Conservation (phyloP, 2,888 invertebrate species). For the Morpho helenor region DNA sequence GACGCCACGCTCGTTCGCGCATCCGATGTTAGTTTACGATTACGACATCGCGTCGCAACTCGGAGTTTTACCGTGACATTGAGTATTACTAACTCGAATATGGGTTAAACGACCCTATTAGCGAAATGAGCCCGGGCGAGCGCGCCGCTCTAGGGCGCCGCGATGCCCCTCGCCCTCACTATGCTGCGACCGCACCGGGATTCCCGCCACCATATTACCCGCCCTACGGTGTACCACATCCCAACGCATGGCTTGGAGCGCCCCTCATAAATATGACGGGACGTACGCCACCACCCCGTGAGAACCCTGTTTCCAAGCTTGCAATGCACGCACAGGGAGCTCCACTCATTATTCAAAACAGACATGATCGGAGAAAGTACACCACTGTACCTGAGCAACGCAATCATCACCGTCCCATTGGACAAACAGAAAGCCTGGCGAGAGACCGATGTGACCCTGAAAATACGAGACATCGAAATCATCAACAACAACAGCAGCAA, state of each 20-base stretch:
- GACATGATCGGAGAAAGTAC: slow-evolving; percentile 77
- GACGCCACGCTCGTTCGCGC: slow-evolving; percentile 57
- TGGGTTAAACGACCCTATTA: slow-evolving; percentile 84
- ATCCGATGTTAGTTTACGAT: slow-evolving; percentile 74
- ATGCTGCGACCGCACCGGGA: slow-evolving; percentile 70
- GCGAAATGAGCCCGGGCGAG: slow-evolving; percentile 76
- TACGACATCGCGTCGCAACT: slow-evolving; percentile 69
- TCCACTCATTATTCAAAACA: slow-evolving; percentile 87
- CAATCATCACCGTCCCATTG: slow-evolving; percentile 50
- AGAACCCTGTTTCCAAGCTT: slow-evolving; percentile 83
- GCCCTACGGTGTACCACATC: slow-evolving; percentile 75
- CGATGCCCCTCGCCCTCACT: slow-evolving; percentile 76
- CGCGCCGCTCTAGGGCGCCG: slow-evolving; percentile 75
- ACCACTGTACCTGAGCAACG: slow-evolving; percentile 63
- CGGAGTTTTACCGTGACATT: slow-evolving; percentile 73
- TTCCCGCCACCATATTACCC: slow-evolving; percentile 75
- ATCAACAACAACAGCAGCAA: slow-evolving; percentile 66
- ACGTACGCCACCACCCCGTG: slow-evolving; percentile 69
- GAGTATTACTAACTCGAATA: slow-evolving; percentile 72
- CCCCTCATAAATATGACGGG: slow-evolving; percentile 89
- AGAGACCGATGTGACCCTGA: slow-evolving; percentile 63
- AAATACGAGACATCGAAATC: slow-evolving; percentile 62
- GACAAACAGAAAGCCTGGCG: slow-evolving; percentile 48
- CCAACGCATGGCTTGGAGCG: slow-evolving; percentile 87
- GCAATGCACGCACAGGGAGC: slow-evolving; percentile 92